Conservation (phyloP, 2,797 vertebrate genomes). For the Cuniculus paca region DNA sequence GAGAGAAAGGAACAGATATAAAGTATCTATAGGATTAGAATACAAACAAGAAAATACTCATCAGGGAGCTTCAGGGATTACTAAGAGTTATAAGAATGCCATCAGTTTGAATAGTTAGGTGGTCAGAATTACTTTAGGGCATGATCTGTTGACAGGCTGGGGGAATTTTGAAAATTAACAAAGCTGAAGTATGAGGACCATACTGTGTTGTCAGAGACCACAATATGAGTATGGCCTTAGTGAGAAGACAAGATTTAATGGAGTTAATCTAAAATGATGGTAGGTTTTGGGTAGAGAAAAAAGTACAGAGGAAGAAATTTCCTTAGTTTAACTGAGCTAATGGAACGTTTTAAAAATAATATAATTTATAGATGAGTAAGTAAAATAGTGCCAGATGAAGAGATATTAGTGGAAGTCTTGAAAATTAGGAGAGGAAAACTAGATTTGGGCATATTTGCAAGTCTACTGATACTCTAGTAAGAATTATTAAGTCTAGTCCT, state of each 20-base stretch:
- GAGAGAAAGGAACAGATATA: neutral
- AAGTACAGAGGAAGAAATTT: conserved; percentile 14
- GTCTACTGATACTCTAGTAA: conserved; percentile 56
- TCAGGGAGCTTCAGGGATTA: neutral
- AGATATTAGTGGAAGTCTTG: neutral
- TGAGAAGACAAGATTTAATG: neutral
- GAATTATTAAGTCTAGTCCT: conserved; percentile 36
- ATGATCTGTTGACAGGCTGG: conserved; percentile 23
- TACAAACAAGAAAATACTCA: neutral
- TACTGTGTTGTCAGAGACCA: neutral
- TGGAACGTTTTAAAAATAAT: conserved; percentile 32
- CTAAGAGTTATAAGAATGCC: neutral
- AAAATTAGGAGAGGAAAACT: conserved; percentile 32
- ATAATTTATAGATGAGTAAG: conserved; percentile 30
- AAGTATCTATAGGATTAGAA: neutral
- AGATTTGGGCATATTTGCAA: conserved; percentile 1
- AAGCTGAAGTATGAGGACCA: neutral
- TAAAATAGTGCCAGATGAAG: neutral
- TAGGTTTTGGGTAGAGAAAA: conserved; percentile 28
- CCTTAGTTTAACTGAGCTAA: conserved; percentile 3
- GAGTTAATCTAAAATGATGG: conserved; percentile 26
- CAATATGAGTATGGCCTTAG: neutral
- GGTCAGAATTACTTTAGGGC: neutral
- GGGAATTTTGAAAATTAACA: neutral
- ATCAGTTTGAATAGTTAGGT: neutral